Percentiles rank a stretch among this genome's conserved stretches.
Conservation (phyloP, 2,797 vertebrate species). For the Notoglanidium macrostoma region DNA sequence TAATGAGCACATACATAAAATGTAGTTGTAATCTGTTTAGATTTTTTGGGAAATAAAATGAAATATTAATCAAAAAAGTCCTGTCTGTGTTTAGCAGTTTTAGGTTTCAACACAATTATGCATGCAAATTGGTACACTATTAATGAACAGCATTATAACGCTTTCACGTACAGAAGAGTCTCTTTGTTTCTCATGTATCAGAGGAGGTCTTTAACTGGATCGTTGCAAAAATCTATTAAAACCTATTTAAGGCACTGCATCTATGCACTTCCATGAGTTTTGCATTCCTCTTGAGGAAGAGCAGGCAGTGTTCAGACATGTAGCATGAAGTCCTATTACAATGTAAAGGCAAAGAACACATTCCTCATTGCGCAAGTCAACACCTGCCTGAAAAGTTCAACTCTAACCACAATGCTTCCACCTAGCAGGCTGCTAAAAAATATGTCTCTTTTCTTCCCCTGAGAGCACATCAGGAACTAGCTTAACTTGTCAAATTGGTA, state of each 20-base stretch:
- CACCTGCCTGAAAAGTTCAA: conserved; percentile 46
- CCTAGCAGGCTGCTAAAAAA: conserved; percentile 5
- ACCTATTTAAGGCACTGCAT: not conserved
- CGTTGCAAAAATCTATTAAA: not conserved
- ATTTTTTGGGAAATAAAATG: not conserved
- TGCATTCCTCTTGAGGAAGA: conserved; percentile 10
- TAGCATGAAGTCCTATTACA: conserved; percentile 26
- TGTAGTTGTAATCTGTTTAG: not conserved
- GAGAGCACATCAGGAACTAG: not conserved
- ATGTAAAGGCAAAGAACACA: conserved; percentile 38
- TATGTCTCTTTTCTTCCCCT: conserved; percentile 5
- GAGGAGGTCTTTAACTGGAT: not conserved
- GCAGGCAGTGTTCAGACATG: conserved; percentile 50
- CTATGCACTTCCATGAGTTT: not conserved
- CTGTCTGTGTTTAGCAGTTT: not conserved
- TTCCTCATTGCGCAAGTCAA: conserved; percentile 50
- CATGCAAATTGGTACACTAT: not conserved
- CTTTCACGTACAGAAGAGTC: not conserved
- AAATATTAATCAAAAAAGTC: not conserved
- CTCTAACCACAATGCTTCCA: conserved; percentile 15
- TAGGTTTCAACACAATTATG: not conserved
- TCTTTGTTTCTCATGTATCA: not conserved
- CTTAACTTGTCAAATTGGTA: conserved; percentile 11
- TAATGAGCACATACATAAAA: not conserved
- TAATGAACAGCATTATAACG: not conserved